Evolutionary conservation across 1,140 invertebrate species (phyloP).

Genomic region (Mercenaria mercenaria): DNA sequence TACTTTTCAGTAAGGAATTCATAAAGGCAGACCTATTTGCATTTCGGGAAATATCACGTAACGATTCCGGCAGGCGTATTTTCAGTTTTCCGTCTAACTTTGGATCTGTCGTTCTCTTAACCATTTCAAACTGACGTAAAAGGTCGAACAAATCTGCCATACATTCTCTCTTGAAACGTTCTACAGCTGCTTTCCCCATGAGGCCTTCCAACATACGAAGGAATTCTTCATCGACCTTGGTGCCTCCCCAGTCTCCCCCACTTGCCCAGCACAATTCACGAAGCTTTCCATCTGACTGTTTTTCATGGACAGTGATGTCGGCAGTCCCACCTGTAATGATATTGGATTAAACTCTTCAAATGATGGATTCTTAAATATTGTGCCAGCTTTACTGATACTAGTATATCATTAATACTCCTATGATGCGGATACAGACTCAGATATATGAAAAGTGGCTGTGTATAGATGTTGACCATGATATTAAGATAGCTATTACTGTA

Average conservation of each 20-base stretch:
- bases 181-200: neutral
- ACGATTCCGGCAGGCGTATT: neutral
- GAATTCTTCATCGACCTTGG: neutral
- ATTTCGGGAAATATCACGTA: neutral
- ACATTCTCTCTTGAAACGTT: neutral
- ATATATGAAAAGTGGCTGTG: too few relatives aligned
- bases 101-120: neutral
- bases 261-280: neutral
- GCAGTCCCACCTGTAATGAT: constrained; percentile 10
- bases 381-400: too few relatives aligned
- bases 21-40: neutral
- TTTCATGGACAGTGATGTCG: constrained; percentile 34
- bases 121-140: constrained; percentile 4
- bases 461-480: too few relatives aligned
- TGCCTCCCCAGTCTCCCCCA: constrained; percentile 19
- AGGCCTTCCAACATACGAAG: neutral
- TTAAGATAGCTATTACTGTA: too few relatives aligned
- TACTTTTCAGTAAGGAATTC: neutral
- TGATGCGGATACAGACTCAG: too few relatives aligned
- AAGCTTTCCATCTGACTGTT: neutral
- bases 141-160: neutral
- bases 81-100: neutral
- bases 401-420: too few relatives aligned
- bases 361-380: too few relatives aligned
- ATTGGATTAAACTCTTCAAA: neutral